Percentiles rank a stretch among this genome's conserved stretches.
Evolutionary conservation across 1,140 invertebrate species (phyloP).

Genomic region (Melitaea cinxia): DNA sequence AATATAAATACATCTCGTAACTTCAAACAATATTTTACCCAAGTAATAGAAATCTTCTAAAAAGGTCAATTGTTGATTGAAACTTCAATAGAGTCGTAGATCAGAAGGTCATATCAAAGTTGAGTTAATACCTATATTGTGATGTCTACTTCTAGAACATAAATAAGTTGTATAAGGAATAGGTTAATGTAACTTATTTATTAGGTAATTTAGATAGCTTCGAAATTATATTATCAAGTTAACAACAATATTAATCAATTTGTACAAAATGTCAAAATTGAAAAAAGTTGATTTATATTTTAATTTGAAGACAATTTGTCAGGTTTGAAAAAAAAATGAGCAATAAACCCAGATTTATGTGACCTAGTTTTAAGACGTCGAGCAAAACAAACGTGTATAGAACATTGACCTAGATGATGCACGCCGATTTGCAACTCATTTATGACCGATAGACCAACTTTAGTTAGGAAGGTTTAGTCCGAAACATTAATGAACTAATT

Average conservation of each 20-base stretch:
- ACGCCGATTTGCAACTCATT: neutral
- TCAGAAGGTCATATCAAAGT: conserved; percentile 15
- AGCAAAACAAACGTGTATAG: conserved; percentile 2
- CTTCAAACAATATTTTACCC: neutral
- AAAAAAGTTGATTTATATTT: neutral
- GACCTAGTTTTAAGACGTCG: conserved; percentile 3
- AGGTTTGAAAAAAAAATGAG: neutral
- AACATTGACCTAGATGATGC: conserved; percentile 10
- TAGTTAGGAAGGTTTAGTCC: neutral
- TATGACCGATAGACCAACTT: neutral
- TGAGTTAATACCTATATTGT: conserved; percentile 1
- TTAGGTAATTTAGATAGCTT: neutral
- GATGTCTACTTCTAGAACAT: conserved; percentile 10
- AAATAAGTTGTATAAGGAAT: conserved; percentile 10
- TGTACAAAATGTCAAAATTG: too few relatives aligned
- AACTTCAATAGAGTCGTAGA: conserved; percentile 17
- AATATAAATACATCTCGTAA: neutral
- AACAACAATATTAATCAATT: too few relatives aligned
- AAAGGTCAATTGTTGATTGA: conserved; percentile 17
- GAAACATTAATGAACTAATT: conserved; percentile 1
- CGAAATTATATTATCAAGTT: neutral
- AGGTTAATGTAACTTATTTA: conserved; percentile 5
- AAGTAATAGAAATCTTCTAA: neutral
- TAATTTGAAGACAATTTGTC: neutral
- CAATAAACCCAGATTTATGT: neutral